A percentile compares a stretch with the other conserved stretches of the same genome.
Conservation (phyloP, 2,797 vertebrate genomes). For the Sebastolobus alascanus region DNA sequence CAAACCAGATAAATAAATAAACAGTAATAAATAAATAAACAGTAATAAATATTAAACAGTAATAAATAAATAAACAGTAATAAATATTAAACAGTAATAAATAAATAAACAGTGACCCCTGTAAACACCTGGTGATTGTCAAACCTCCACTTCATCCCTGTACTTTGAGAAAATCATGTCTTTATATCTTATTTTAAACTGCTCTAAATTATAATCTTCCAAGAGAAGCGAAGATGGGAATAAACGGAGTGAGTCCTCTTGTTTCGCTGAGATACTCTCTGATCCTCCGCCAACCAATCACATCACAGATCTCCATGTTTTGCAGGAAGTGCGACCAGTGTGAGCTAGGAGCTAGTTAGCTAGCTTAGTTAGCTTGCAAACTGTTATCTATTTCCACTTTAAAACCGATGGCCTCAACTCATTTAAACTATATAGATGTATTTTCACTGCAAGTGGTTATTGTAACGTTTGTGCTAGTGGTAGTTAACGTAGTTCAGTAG, state of each 20-base stretch:
- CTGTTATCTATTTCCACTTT: rapidly evolving
- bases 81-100: too few relatives aligned
- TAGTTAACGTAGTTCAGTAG: not conserved
- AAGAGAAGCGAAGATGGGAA: not conserved
- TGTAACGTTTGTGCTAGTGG: not conserved
- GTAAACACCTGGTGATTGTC: too few relatives aligned
- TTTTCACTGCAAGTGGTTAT: not conserved
- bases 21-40: too few relatives aligned
- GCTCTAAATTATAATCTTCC: not conserved
- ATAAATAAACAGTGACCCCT: too few relatives aligned
- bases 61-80: too few relatives aligned
- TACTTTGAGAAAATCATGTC: too few relatives aligned
- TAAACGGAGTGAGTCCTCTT: constrained; percentile 27
- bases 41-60: too few relatives aligned
- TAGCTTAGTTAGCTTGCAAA: not conserved
- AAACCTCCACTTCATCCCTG: too few relatives aligned
- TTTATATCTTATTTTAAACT: too few relatives aligned
- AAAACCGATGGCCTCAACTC: not conserved
- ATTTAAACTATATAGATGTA: not conserved
- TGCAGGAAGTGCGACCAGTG: constrained; percentile 46
- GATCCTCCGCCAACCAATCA: constrained; percentile 53
- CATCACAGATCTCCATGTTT: constrained; percentile 7
- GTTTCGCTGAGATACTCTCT: not conserved
- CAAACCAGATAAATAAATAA: too few relatives aligned
- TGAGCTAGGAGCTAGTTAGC: not conserved